Percentiles rank a stretch among this genome's conserved stretches.
Evolutionary conservation across 2,888 invertebrate genomes (phyloP).

Genomic region (Dasysyrphus tricinctus): DNA sequence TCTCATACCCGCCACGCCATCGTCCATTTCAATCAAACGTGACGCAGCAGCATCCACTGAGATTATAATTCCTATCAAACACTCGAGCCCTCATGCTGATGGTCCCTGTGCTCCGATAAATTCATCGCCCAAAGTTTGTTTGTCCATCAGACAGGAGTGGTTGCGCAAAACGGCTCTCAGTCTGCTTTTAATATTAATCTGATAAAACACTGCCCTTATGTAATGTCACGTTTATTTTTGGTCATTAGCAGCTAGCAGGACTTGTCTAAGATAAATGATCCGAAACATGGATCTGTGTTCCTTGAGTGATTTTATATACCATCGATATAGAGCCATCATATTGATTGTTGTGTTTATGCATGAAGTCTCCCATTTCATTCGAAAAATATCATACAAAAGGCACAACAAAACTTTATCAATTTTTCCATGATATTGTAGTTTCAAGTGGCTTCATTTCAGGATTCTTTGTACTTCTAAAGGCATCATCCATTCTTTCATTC

Average conservation of each 20-base stretch:
- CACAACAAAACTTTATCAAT: conserved; percentile 1
- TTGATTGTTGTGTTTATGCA: conserved; percentile 33
- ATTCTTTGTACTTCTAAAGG: background rate
- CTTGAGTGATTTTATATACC: background rate
- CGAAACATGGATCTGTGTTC: conserved; percentile 10
- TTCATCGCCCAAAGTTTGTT: conserved; percentile 5
- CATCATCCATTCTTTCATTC: background rate
- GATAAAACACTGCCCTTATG: conserved; percentile 54
- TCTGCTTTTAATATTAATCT: conserved; percentile 53
- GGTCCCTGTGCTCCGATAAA: conserved; percentile 21
- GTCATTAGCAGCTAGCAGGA: conserved; percentile 60
- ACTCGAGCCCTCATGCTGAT: background rate
- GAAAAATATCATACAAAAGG: conserved; percentile 9
- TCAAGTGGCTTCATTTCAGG: conserved; percentile 13
- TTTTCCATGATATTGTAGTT: conserved; percentile 3
- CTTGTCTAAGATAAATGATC: conserved; percentile 52
- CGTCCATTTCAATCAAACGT: conserved; percentile 64
- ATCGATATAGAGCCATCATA: conserved; percentile 4
- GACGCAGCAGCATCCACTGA: conserved; percentile 56
- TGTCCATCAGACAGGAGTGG: conserved; percentile 54
- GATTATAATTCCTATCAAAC: conserved; percentile 48
- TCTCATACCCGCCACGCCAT: background rate
- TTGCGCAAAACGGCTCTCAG: conserved; percentile 55
- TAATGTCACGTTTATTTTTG: conserved; percentile 69
- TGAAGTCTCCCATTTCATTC: background rate